Evolutionary conservation across 2,888 invertebrate species (phyloP), one percentile per base, ranked within the genome.

Genomic region (Drosophila lacicola): DNA sequence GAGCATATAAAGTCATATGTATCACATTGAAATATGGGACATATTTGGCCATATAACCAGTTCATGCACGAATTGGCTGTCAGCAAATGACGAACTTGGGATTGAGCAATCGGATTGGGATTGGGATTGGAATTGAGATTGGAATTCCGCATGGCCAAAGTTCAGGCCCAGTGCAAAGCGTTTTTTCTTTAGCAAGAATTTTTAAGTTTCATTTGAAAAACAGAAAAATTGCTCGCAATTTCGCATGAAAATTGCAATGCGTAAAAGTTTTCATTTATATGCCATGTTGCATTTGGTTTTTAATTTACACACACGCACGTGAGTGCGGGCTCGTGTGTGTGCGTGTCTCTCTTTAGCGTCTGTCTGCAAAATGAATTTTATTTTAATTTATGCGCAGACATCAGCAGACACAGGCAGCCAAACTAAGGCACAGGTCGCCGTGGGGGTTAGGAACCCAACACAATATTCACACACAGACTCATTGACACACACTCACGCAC

Each of bases 341-440:
- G 55, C 42, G 51, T 41, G 49, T 36, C 17, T 47, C 14, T 45
- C 37, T 61, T 50, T 58, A 25, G 34, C 17, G 49, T 67, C 47
- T 82, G 73, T 37, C 55, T 57, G 62, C 50, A 39, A 70, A 76
- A 78, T 60, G 74, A 85, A 72, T 71, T 74, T 73, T 65, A 75
- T 74, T 80, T 89, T 85, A 85, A 85, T 88, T 85, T 85, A 88
- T 88, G 88, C 86, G 39, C 83, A 68, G 78, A 71, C 78, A 76
- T 74, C 71, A 67, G 49, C 67, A 66, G 54, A 63, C 70, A 53
- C 29, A 39, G 60, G 34, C 53, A 50, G 44, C 46, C 56, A 51
- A 83, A 86, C 81, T 68, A 69, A 80, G 80, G 60, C 46, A 49
- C 62, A 80, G 81, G 69, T 82, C 64, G 70, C 14, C 37, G 42